Conservation (phyloP, 1,140 invertebrate species). For the Neotoxoptera formosana region DNA sequence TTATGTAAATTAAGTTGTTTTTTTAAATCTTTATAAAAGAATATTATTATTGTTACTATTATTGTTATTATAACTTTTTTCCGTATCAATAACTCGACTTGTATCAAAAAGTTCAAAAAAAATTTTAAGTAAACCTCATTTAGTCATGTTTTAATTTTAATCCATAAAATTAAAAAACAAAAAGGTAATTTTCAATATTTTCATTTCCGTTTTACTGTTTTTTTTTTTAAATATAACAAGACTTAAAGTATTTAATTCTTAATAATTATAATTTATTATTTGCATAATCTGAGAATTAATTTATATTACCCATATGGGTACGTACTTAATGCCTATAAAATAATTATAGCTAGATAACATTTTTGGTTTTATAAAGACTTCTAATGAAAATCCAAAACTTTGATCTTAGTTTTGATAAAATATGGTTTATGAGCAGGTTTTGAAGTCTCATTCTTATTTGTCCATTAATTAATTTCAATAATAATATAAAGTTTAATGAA, state of each 20-base stretch:
- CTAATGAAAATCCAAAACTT: not conserved
- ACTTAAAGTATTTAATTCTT: not conserved
- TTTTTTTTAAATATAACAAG: too few relatives aligned
- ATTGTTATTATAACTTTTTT: too few relatives aligned
- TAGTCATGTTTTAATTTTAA: too few relatives aligned
- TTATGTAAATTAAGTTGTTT: not conserved
- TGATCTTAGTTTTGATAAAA: not conserved
- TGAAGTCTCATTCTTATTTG: not conserved
- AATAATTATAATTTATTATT: not conserved
- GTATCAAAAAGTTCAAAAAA: too few relatives aligned
- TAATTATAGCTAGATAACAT: not conserved
- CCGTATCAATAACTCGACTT: too few relatives aligned
- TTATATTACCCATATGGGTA: not conserved
- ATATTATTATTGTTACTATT: not conserved
- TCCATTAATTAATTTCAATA: constrained; percentile 20
- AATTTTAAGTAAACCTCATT: not conserved
- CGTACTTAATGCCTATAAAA: not conserved
- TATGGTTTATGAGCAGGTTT: not conserved
- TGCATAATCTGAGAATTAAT: not conserved
- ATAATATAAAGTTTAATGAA: not conserved
- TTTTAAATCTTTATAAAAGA: not conserved
- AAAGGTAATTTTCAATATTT: not conserved
- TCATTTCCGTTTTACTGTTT: not conserved
- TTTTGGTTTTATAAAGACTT: not conserved
- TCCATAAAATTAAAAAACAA: not conserved